Conservation (phyloP, 2,888 invertebrate species). For the Dryobotodes eremita region DNA sequence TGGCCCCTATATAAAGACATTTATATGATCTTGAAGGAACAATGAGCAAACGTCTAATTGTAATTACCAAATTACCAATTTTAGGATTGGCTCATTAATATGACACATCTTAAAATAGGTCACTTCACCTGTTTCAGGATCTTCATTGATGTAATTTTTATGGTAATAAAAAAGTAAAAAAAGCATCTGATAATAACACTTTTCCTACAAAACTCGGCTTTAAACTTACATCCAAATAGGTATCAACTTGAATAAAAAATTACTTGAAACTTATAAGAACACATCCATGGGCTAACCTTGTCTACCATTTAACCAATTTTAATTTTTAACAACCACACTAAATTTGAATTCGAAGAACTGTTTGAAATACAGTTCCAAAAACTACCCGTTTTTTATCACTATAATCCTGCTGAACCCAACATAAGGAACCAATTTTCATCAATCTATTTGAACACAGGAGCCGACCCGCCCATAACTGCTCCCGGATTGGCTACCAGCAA, state of each 20-base stretch:
- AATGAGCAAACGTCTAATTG: background rate
- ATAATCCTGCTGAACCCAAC: conserved; percentile 66
- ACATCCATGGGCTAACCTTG: conserved; percentile 1
- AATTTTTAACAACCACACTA: conserved; percentile 35
- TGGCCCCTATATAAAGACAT: background rate
- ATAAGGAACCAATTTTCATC: conserved; percentile 77
- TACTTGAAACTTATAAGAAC: background rate
- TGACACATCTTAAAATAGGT: background rate
- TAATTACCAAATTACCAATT: background rate
- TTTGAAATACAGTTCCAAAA: conserved; percentile 52
- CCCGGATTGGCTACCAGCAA: conserved; percentile 86
- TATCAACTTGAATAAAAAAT: background rate
- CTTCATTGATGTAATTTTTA: background rate
- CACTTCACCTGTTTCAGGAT: background rate
- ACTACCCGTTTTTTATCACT: conserved; percentile 43
- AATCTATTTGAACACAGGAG: conserved; percentile 77
- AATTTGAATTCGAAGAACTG: conserved; percentile 54
- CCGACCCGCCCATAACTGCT: conserved; percentile 82
- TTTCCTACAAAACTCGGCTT: background rate
- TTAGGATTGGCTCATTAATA: too few relatives aligned
- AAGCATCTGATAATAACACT: background rate
- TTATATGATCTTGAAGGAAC: background rate
- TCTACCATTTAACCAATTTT: conserved; percentile 37
- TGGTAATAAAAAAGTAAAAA: background rate
- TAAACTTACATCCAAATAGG: background rate